Evolutionary conservation across 2,888 invertebrate species (phyloP).

Genomic region (Philonicus albiceps): DNA sequence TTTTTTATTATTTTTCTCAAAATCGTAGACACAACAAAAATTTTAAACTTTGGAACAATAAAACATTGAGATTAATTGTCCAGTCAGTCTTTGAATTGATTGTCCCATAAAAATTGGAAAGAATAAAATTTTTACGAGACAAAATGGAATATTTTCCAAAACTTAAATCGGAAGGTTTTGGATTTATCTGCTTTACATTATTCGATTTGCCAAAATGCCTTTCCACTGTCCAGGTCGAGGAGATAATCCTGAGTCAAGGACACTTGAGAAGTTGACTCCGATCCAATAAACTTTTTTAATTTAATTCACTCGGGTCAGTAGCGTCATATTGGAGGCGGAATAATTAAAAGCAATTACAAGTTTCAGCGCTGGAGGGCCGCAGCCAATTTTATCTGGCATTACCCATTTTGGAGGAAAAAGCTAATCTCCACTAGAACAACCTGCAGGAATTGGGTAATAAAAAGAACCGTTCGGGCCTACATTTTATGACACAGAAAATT

Average conservation of each 20-base stretch:
- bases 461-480: constrained; percentile 37
- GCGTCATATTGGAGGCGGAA: constrained; percentile 19
- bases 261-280: neutral
- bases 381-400: constrained; percentile 19
- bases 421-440: constrained; percentile 32
- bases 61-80: neutral
- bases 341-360: constrained; percentile 33
- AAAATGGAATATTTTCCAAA: neutral
- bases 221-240: neutral
- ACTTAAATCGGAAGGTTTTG: neutral
- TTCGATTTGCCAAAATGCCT: neutral
- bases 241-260: neutral
- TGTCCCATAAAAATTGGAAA: neutral
- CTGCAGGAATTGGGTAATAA: constrained; percentile 30
- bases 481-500: constrained; percentile 41
- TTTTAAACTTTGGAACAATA: neutral
- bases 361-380: neutral
- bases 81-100: neutral
- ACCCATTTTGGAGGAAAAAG: constrained; percentile 2
- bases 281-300: neutral
- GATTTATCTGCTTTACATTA: neutral
- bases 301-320: constrained; percentile 15
- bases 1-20: neutral
- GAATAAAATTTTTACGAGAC: neutral
- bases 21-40: neutral